phyloP scores from a whole-genome alignment of 2,797 vertebrate species.

The Steatocranus sp. region DNA sequence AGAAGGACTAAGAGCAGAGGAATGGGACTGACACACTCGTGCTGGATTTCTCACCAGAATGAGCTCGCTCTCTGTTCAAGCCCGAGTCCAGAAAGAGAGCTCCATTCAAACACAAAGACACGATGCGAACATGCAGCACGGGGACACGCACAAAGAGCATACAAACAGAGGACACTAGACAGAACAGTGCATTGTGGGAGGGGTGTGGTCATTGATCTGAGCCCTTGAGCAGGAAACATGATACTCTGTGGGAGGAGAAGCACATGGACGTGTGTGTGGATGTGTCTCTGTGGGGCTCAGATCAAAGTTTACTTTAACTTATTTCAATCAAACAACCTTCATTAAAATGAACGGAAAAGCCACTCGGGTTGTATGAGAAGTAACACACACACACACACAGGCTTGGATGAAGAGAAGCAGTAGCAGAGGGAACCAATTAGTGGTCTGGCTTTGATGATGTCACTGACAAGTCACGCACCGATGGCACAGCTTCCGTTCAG shows the following conservation, averaged over 20 bases:
- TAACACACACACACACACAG: slow-evolving; percentile 6
- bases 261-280: neutral
- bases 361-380: neutral
- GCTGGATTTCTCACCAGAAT: slow-evolving; percentile 70
- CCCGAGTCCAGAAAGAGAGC: neutral
- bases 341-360: slow-evolving; percentile 8
- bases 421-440: slow-evolving; percentile 81
- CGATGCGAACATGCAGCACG: neutral
- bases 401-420: slow-evolving; percentile 22
- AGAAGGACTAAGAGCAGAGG: slow-evolving; percentile 31
- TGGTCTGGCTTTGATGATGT: slow-evolving; percentile 78
- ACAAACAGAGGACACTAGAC: slow-evolving; percentile 6
- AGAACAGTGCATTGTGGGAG: slow-evolving; percentile 49
- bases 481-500: slow-evolving; percentile 74
- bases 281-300: neutral
- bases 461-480: slow-evolving; percentile 73
- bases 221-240: slow-evolving; percentile 52
- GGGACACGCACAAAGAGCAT: slow-evolving; percentile 15
- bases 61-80: slow-evolving; percentile 8
- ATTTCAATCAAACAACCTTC: slow-evolving; percentile 5
- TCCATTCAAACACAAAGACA: slow-evolving; percentile 11
- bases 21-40: slow-evolving; percentile 54
- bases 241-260: slow-evolving; percentile 51
- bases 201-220: slow-evolving; percentile 57
- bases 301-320: neutral